Base-by-base conservation (phyloP, 2,797 vertebrate genomes). In the Sciurus carolinensis region DNA sequence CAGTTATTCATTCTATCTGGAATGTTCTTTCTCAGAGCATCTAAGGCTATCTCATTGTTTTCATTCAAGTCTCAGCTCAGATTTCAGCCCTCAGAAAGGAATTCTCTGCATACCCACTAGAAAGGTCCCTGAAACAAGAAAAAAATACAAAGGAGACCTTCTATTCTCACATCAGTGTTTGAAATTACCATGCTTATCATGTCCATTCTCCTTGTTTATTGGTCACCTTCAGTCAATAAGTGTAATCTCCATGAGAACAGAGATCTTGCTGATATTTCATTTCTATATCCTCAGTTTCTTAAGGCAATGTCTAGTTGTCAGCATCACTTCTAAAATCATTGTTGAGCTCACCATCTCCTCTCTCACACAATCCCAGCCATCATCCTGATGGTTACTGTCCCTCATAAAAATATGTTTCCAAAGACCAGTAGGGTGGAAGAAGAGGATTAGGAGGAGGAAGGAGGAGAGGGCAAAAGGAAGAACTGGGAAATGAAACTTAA, bases 61-160 rank as follows among this genome's bases (percentile, higher is more conserved):
- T 59, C 62, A 81, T 66, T 91, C n/a, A 91, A 44, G 42, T 77
- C 18, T 83, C 64, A 82, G 47, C 39, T 96, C 59, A 88, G 77
- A 86, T 71, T n/a, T 93, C 69, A 91, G 17, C 54, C 4, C 44
- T 91, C 59, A 81, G 26, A 47, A 80, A 36, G 5, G 33, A n/a
- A 6, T 80, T 86, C 54, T 5, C 54, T 36, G 14, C 73, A 86
- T 36, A 90, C 4, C 28, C 5, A 50, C 50, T 10, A 76, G 7
- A 89, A 93, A 71, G 6, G 8, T n/a, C 44, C 15, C 17, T 72
- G 28, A 42, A 77, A 67, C 2, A 72, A 62, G 30, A 66, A 77
- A 81, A 79, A 24, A 39, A 39, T 24, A 9, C 33, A 72, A 71
- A 77, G 17, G 14, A 87, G 9, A 17, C 33, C 17, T 50, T 75